A percentile compares a stretch with the other conserved stretches of the same genome.
Evolutionary conservation across 2,888 invertebrate genomes (phyloP).

Genomic region (Biston betularia): DNA sequence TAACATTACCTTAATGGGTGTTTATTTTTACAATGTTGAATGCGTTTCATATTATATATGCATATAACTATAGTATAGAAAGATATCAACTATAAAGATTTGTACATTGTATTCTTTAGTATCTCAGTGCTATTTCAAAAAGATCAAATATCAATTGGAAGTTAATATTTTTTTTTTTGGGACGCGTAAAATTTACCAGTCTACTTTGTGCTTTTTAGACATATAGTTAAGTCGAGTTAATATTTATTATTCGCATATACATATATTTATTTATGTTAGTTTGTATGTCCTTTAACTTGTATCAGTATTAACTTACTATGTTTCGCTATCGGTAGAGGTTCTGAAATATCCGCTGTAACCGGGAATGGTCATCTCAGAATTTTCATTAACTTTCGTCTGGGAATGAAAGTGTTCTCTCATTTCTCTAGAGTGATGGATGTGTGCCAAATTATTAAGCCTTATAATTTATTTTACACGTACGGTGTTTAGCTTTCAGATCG

Average conservation of each 20-base stretch:
- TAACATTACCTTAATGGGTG: no score
- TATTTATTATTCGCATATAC: not conserved
- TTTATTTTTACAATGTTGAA: no score
- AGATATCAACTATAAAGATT: no score
- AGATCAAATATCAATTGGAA: no score
- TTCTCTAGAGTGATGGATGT: slow-evolving; percentile 50
- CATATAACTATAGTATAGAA: no score
- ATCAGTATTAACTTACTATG: slow-evolving; percentile 3
- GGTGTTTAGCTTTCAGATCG: not conserved
- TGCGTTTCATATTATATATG: no score
- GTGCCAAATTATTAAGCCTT: slow-evolving; percentile 41
- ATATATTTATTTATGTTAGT: not conserved
- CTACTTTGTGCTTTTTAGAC: no score
- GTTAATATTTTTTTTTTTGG: no score
- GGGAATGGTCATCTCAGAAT: slow-evolving; percentile 50
- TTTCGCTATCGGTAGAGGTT: slow-evolving; percentile 28
- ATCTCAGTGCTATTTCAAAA: no score
- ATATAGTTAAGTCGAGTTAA: not conserved
- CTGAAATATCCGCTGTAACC: slow-evolving; percentile 38
- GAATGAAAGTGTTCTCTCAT: slow-evolving; percentile 48
- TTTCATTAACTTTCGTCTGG: slow-evolving; percentile 33
- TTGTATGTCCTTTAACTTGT: slow-evolving; percentile 13
- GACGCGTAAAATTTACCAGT: no score
- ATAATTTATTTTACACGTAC: not conserved
- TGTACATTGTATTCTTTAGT: no score